Evolutionary conservation across 2,888 invertebrate genomes (phyloP).

Genomic region (Limnephilus auricula): DNA sequence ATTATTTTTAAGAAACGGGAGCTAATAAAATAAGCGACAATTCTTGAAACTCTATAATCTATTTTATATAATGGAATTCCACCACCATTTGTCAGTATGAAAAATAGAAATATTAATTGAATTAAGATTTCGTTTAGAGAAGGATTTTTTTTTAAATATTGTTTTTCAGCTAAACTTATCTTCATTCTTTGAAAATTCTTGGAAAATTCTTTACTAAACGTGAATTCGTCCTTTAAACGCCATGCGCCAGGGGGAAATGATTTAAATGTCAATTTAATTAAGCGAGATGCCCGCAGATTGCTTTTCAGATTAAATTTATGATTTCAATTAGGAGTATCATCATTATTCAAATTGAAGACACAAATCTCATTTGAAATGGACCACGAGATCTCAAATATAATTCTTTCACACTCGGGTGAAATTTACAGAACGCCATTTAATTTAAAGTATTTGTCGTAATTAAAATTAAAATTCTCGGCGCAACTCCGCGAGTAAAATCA

Average conservation of each 20-base stretch:
- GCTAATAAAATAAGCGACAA: too few relatives aligned
- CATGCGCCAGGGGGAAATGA: background rate
- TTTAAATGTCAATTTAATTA: background rate
- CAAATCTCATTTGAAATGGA: constrained; percentile 29
- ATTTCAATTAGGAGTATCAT: constrained; percentile 38
- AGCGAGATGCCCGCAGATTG: background rate
- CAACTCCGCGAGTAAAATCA: background rate
- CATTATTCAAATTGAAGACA: constrained; percentile 40
- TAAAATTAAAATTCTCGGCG: background rate
- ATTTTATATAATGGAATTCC: too few relatives aligned
- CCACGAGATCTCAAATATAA: constrained; percentile 15
- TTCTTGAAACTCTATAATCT: too few relatives aligned
- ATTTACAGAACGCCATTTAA: background rate
- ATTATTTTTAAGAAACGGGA: too few relatives aligned
- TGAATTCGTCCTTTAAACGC: background rate
- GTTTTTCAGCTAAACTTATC: background rate
- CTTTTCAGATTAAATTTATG: constrained; percentile 29
- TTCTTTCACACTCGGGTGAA: background rate
- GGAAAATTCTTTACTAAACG: background rate
- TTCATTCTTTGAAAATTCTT: background rate
- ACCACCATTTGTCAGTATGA: too few relatives aligned
- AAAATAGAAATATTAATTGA: too few relatives aligned
- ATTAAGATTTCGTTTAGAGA: background rate
- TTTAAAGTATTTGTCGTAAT: background rate
- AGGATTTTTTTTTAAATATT: background rate